Percentiles rank a stretch among this genome's conserved stretches.
Evolutionary conservation across 1,140 invertebrate genomes (phyloP).

Genomic region (Aphis craccivora): DNA sequence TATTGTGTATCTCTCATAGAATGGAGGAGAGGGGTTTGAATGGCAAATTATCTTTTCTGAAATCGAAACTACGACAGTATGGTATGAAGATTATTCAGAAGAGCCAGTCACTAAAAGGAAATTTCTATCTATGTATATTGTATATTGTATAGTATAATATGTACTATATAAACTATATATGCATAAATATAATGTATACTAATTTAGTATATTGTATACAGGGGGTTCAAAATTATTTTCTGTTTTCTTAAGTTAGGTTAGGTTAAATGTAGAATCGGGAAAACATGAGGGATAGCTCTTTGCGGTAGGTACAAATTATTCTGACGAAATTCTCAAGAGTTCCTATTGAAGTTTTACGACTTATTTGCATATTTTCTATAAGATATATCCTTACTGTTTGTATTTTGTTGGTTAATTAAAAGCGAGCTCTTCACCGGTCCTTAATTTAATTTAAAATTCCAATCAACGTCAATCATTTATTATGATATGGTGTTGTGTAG

Average conservation of each 20-base stretch:
- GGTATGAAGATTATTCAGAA: not conserved
- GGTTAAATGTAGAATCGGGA: not conserved
- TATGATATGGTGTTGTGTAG: not conserved
- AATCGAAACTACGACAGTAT: not conserved
- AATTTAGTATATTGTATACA: not conserved
- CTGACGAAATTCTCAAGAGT: not conserved
- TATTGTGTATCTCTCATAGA: no score
- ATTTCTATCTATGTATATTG: not conserved
- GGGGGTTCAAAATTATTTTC: not conserved
- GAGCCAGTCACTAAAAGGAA: not conserved
- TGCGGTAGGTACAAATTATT: not conserved
- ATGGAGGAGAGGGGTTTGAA: accelerated
- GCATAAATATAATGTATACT: not conserved
- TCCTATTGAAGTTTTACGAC: not conserved
- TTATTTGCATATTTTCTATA: not conserved
- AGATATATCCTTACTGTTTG: not conserved
- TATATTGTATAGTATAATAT: not conserved
- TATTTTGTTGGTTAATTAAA: not conserved
- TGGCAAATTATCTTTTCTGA: not conserved
- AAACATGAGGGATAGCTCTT: not conserved
- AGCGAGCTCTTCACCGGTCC: not conserved
- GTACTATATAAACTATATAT: no score
- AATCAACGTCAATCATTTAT: not conserved
- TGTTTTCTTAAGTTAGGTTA: not conserved
- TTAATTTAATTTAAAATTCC: not conserved